Percentiles rank a stretch among this genome's conserved stretches.
Evolutionary conservation across 1,140 invertebrate genomes (phyloP).

Genomic region (Zaprionus inermis): DNA sequence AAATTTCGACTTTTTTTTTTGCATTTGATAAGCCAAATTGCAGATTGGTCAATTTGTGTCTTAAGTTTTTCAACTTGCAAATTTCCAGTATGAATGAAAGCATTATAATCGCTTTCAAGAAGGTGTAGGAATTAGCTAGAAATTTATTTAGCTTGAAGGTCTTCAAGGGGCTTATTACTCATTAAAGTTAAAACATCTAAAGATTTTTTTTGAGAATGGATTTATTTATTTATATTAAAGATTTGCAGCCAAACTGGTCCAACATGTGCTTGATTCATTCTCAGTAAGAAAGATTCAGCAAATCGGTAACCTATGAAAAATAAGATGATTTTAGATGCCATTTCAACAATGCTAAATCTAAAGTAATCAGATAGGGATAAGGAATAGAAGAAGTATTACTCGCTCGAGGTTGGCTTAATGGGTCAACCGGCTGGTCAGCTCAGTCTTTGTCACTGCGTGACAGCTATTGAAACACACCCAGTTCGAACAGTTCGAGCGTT

Average conservation of each 20-base stretch:
- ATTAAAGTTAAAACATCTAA: not conserved
- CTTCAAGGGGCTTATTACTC: not conserved
- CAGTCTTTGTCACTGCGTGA: not conserved
- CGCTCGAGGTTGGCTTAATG: too few species aligned
- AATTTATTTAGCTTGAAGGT: not conserved
- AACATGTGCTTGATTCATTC: too few species aligned
- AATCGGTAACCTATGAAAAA: too few species aligned
- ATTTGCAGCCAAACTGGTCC: too few species aligned
- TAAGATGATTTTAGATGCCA: too few species aligned
- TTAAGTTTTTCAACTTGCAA: conserved; percentile 28
- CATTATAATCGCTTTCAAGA: not conserved
- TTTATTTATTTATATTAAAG: too few species aligned
- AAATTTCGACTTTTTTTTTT: conserved; percentile 19
- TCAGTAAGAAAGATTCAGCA: too few species aligned
- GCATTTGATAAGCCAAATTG: conserved; percentile 32
- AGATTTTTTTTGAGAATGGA: not conserved
- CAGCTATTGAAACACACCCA: conserved; percentile 60
- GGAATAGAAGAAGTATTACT: too few species aligned
- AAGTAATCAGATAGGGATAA: too few species aligned
- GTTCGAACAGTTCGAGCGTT: conserved; percentile 40
- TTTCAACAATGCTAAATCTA: too few species aligned
- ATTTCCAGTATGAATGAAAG: conserved; percentile 27
- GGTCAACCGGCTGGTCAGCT: not conserved
- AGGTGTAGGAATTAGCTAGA: not conserved
- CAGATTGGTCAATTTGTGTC: conserved; percentile 48